Evolutionary conservation across 2,113 vertebrate genomes (phyloP).

Genomic region (Pituophis catenifer): DNA sequence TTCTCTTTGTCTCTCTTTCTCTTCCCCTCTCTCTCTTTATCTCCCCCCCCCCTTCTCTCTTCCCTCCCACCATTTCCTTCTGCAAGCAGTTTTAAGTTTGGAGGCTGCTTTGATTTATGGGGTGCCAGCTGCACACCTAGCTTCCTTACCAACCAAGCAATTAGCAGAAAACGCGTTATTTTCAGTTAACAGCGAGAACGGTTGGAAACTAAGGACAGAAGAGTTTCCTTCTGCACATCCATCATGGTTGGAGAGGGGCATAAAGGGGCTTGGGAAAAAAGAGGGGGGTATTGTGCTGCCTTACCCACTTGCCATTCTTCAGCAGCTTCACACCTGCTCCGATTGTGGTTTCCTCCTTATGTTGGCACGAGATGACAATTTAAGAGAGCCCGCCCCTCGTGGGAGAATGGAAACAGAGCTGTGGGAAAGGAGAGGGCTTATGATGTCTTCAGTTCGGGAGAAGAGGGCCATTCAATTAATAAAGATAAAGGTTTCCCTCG

Average conservation of each 20-base stretch:
- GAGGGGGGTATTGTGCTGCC: background rate
- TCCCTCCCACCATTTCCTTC: background rate
- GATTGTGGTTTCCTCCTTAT: background rate
- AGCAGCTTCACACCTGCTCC: background rate
- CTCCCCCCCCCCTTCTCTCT: accelerated
- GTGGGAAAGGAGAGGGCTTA: background rate
- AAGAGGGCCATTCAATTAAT: background rate
- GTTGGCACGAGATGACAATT: background rate
- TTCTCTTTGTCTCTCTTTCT: too few relatives aligned
- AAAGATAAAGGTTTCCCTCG: too few relatives aligned
- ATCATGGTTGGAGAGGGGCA: background rate
- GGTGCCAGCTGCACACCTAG: background rate
- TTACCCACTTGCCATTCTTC: background rate
- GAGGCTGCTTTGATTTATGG: background rate
- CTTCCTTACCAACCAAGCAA: background rate
- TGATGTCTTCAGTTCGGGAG: background rate
- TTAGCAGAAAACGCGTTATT: slow-evolving; percentile 14
- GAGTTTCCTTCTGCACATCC: background rate
- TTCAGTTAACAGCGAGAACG: slow-evolving; percentile 17
- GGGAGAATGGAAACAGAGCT: background rate
- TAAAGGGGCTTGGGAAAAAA: background rate
- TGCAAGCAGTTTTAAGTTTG: background rate
- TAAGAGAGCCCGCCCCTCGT: background rate
- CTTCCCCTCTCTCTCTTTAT: background rate
- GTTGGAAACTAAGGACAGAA: background rate